Conservation (phyloP, 2,888 invertebrate genomes). For the Dyspetes luteomarginatus region DNA sequence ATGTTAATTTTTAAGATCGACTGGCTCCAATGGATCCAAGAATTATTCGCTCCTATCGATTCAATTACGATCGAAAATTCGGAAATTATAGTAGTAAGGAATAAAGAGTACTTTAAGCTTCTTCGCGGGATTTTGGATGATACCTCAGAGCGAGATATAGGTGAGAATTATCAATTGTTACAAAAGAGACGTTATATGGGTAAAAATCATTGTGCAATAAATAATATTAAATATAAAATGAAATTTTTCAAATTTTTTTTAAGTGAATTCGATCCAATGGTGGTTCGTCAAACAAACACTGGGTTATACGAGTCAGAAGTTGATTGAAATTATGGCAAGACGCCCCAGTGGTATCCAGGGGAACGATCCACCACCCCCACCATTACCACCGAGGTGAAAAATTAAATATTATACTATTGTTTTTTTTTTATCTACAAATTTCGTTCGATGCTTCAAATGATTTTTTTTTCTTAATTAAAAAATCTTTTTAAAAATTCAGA, state of each 20-base stretch:
- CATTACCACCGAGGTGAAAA: slow-evolving; percentile 2
- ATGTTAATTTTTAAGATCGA: slow-evolving; percentile 1
- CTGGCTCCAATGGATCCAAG: slow-evolving; percentile 5
- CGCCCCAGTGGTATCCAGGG: background rate
- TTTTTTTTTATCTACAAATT: background rate
- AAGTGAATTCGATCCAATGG: slow-evolving; percentile 38
- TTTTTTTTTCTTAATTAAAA: background rate
- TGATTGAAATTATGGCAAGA: background rate
- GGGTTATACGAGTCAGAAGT: background rate
- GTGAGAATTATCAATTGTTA: background rate
- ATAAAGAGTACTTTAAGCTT: background rate
- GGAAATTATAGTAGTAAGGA: background rate
- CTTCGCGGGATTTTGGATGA: background rate
- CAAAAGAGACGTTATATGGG: background rate
- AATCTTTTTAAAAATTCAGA: background rate
- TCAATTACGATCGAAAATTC: background rate
- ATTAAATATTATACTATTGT: background rate
- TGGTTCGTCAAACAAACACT: slow-evolving; percentile 19
- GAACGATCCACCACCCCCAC: background rate
- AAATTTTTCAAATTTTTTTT: background rate
- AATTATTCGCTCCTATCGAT: background rate
- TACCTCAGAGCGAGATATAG: slow-evolving; percentile 18
- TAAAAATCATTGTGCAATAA: background rate
- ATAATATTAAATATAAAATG: background rate
- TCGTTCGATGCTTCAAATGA: too few relatives aligned